Base-by-base conservation (phyloP, 1,140 invertebrate genomes). In the Lanistes nyassanus region DNA sequence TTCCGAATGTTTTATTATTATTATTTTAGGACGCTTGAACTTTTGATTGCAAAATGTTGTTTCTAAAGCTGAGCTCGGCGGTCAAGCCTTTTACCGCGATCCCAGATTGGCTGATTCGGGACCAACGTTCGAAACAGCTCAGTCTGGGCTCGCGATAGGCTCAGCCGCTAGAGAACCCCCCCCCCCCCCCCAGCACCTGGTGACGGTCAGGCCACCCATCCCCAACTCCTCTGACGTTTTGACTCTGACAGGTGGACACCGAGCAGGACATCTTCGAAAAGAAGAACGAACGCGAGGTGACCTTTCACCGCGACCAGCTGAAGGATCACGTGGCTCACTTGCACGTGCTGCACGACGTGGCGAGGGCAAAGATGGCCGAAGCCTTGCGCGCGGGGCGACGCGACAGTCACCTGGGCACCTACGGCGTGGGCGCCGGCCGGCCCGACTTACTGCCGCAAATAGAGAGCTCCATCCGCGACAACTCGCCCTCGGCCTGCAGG, bases 261-360 rank as follows among this genome's bases (percentile, higher is more conserved):
- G 77, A 74, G 47, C 74, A 79, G 64, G 51, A 72, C 72, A 77
- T 81, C 29, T 81, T 77, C 67, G 71, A 75, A 31, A 77, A 77
- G 75, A 81, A 81, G 72, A 77, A 74, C 39, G 80, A 81, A 1
- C 67, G 73, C 3, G 77, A 81, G 34, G 65, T 64, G 3, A 74
- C 69, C 13, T 69, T 74, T 51, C 75, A 77, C 66, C 70, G 67
- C 36, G 77, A 76, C 56, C 75, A 75, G 64, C 62, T 81, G 3
- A 81, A 79, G 65, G 80, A 81, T 51, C 77, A 81, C 26, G 55
- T 76, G 66, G 80, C 80, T 16, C 78, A 81, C 51, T 71, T 66
- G 19, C 74, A 79, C 53, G 76, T 81, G 68, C 65, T 81, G 42
- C 67, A 73, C 42, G 70, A 69, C n/a, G 74, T 81, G 37, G 51